phyloP scores from a whole-genome alignment of 2,888 invertebrate genomes.

The Romanomermis culicivorax region DNA sequence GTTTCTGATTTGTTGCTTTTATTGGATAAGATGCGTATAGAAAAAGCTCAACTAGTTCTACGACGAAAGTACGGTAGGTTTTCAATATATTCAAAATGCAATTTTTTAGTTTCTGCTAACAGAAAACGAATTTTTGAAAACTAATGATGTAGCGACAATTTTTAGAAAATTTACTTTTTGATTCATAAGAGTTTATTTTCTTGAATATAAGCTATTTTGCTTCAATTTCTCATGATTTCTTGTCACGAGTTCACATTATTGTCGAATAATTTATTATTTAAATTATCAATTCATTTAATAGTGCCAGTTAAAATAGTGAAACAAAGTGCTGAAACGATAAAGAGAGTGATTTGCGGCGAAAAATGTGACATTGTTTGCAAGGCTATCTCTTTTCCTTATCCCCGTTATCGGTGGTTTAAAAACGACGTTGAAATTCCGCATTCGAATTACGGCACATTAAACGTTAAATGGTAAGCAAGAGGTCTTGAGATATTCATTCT shows the following conservation, averaged over 20 bases:
- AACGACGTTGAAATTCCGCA: too few relatives aligned
- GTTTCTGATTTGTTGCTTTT: slow-evolving; percentile 20
- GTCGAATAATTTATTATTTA: too few relatives aligned
- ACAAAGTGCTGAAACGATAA: background rate
- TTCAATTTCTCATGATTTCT: too few relatives aligned
- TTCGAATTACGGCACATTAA: too few relatives aligned
- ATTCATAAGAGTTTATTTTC: background rate
- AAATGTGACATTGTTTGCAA: slow-evolving; percentile 15
- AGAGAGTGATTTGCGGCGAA: background rate
- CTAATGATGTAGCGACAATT: too few relatives aligned
- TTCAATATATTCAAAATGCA: too few relatives aligned
- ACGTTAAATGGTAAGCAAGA: too few relatives aligned
- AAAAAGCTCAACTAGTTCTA: slow-evolving; percentile 21
- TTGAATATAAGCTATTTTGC: background rate
- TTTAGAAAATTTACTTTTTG: too few relatives aligned
- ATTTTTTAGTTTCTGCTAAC: too few relatives aligned
- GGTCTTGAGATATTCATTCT: too few relatives aligned
- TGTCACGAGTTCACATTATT: too few relatives aligned
- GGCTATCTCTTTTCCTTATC: slow-evolving; percentile 30
- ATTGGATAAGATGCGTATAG: slow-evolving; percentile 7
- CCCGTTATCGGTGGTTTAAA: slow-evolving; percentile 28
- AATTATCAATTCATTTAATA: too few relatives aligned
- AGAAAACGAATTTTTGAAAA: background rate
- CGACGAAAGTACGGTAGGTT: slow-evolving; percentile 20
- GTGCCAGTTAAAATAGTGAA: slow-evolving; percentile 3